Percentiles rank a stretch among this genome's conserved stretches.
These are phyloP conservation scores for Protaetia brevitarsis DNA, from an alignment of 1,140 invertebrate species.

Conservation along the genomic window DNA sequence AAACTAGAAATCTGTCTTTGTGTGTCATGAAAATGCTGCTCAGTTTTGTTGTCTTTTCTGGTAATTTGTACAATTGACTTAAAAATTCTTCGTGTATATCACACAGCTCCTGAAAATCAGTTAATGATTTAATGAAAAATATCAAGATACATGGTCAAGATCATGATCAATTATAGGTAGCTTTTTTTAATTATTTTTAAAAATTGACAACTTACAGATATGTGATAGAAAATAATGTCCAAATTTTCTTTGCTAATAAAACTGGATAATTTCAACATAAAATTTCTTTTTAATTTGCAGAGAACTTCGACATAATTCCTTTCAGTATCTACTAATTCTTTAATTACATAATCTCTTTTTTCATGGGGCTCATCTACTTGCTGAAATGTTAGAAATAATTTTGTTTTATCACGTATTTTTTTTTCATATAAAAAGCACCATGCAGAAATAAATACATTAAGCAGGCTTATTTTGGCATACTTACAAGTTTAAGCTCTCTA, in stretches of 20 bases:
- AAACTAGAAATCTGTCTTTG: constrained; percentile 87
- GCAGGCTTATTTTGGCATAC: no score
- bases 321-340: constrained; percentile 95
- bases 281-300: constrained; percentile 79
- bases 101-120: constrained; percentile 61
- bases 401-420: not conserved
- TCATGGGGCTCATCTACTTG: constrained; percentile 55
- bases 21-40: constrained; percentile 84
- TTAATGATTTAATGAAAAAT: not conserved
- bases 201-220: constrained; percentile 66
- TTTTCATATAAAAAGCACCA: not conserved
- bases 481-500: constrained; percentile 3
- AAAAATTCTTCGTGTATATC: constrained; percentile 85
- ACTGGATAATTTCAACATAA: constrained; percentile 72
- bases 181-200: not conserved
- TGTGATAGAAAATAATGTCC: constrained; percentile 81
- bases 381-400: not conserved
- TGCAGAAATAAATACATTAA: not conserved
- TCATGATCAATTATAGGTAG: no score
- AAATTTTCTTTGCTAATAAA: constrained; percentile 72
- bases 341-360: constrained; percentile 93
- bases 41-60: constrained; percentile 49
- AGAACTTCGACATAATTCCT: constrained; percentile 95
- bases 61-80: constrained; percentile 71
- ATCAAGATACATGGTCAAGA: no score